phyloP scores from a whole-genome alignment of 2,113 vertebrate genomes.

The Engystomops pustulosus region DNA sequence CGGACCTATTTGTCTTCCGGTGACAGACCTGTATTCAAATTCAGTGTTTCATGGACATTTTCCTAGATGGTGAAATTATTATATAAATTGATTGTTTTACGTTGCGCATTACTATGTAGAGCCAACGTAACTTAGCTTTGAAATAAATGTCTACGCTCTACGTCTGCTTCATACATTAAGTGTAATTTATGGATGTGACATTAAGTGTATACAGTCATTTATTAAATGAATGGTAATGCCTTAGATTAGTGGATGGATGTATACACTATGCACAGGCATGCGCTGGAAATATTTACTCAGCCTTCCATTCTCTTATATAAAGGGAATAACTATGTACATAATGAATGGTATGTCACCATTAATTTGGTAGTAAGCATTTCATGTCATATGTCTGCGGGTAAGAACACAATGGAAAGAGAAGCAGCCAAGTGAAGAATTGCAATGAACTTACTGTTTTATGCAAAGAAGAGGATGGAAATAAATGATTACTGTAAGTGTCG shows the following conservation, averaged over 20 bases:
- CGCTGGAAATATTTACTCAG: conserved; percentile 49
- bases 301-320: conserved; percentile 46
- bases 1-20: not conserved
- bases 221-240: conserved; percentile 48
- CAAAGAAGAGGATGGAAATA: not conserved
- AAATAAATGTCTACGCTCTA: conserved; percentile 10
- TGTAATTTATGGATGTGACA: conserved; percentile 50
- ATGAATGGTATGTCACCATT: conserved; percentile 25
- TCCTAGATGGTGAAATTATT: conserved; percentile 36
- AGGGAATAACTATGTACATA: conserved; percentile 35
- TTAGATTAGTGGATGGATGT: conserved; percentile 46
- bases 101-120: conserved; percentile 18
- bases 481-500: not conserved
- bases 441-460: not conserved
- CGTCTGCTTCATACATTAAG: not conserved
- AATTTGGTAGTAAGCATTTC: not conserved
- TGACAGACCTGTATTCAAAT: conserved; percentile 16
- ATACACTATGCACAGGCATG: not conserved
- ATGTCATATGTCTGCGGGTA: not conserved
- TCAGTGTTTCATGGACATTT: not conserved
- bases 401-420: not conserved
- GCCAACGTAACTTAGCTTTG: conserved; percentile 28
- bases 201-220: conserved; percentile 47
- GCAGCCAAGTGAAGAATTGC: not conserved
- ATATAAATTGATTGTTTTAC: conserved; percentile 46